phyloP scores from a whole-genome alignment of 2,113 vertebrate species.

The Cyanoramphus novaezelandiae region DNA sequence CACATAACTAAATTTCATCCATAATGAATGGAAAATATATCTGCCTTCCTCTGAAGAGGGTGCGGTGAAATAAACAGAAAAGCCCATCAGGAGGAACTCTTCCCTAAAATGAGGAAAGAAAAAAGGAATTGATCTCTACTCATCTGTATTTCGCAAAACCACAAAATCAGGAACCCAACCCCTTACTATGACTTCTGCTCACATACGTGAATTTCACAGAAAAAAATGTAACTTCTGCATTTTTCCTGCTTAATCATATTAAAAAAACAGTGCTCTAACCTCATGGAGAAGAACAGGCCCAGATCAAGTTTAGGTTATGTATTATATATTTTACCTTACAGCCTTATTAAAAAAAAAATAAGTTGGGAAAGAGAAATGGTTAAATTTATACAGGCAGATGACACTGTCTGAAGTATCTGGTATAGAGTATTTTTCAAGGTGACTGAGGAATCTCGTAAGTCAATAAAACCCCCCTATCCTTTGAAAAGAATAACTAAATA shows the following conservation, averaged over 20 bases:
- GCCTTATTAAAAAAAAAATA: background rate
- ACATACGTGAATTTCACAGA: background rate
- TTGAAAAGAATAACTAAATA: background rate
- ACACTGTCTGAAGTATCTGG: background rate
- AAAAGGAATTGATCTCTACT: background rate
- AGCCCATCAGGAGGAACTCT: background rate
- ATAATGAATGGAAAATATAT: background rate
- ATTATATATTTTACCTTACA: background rate
- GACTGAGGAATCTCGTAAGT: background rate
- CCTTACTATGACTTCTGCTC: background rate
- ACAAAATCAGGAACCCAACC: background rate
- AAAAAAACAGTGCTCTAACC: background rate
- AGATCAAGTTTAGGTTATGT: background rate
- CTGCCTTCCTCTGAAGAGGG: background rate
- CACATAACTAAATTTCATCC: background rate
- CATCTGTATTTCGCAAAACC: background rate
- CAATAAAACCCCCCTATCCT: background rate
- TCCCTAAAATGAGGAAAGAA: background rate
- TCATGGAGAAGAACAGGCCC: background rate
- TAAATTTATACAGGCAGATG: background rate
- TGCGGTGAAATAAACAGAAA: background rate
- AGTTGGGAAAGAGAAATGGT: background rate
- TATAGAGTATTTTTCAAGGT: background rate
- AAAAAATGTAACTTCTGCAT: background rate
- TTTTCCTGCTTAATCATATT: background rate